A percentile compares a stretch with the other conserved stretches of the same genome.
Conservation (phyloP, 2,888 invertebrate species). For the Pyrochroa serraticornis region DNA sequence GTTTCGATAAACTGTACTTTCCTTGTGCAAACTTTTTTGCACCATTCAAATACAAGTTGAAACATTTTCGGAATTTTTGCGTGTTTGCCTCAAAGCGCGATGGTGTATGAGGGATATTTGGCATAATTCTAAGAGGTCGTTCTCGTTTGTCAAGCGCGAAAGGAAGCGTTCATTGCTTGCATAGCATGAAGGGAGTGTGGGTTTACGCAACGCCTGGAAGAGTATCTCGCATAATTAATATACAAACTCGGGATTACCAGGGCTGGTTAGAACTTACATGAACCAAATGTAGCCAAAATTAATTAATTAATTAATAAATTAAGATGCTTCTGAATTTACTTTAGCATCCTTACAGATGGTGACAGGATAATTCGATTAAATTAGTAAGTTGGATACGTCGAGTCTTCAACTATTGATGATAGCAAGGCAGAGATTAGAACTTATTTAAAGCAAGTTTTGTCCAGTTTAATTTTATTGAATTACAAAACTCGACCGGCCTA, state of each 20-base stretch:
- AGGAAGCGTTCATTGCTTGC: conserved; percentile 24
- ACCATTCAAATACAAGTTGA: too few species aligned
- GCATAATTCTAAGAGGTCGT: conserved; percentile 26
- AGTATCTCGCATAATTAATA: conserved; percentile 39
- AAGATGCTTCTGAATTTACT: conserved; percentile 34
- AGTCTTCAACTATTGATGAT: conserved; percentile 15
- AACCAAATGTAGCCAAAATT: conserved; percentile 39
- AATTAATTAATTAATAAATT: conserved; percentile 39
- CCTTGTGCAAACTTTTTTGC: too few species aligned
- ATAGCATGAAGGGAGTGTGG: conserved; percentile 20
- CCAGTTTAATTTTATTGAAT: too few species aligned
- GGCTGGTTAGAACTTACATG: conserved; percentile 37
- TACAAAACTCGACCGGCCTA: too few species aligned
- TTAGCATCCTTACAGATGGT: conserved; percentile 15
- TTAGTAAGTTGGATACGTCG: conserved; percentile 28
- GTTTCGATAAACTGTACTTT: too few species aligned
- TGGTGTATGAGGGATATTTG: conserved; percentile 24
- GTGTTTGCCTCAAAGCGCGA: too few species aligned
- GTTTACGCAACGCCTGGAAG: conserved; percentile 31
- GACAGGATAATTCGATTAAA: conserved; percentile 30
- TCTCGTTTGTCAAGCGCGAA: conserved; percentile 26
- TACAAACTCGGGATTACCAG: conserved; percentile 37
- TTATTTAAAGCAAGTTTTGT: too few species aligned
- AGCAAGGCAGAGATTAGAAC: not conserved
- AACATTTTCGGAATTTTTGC: too few species aligned